phyloP scores from a whole-genome alignment of 1,140 invertebrate genomes.

The Pectinophora gossypiella region DNA sequence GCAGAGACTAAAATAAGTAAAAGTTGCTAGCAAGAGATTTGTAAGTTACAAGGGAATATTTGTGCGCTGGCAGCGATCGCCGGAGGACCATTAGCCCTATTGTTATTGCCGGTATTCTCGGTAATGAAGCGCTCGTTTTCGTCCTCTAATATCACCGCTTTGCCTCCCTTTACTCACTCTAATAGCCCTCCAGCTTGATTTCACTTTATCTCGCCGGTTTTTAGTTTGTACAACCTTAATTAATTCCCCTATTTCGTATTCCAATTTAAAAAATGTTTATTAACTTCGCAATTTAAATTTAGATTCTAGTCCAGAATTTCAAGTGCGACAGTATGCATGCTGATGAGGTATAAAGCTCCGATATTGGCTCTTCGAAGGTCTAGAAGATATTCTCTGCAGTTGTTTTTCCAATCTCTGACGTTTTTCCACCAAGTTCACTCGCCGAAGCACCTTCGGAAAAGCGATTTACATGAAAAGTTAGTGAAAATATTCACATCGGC shows the following conservation, averaged over 20 bases:
- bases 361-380: constrained; percentile 46
- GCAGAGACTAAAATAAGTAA: not conserved
- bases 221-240: constrained; percentile 44
- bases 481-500: constrained; percentile 65
- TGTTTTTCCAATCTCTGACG: constrained; percentile 47
- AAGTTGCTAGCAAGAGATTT: constrained; percentile 33
- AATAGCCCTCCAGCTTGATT: constrained; percentile 47
- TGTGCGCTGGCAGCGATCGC: constrained; percentile 52
- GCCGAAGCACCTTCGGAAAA: constrained; percentile 28
- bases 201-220: constrained; percentile 43
- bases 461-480: constrained; percentile 61
- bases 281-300: constrained; percentile 4
- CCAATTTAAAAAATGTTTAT: constrained; percentile 12
- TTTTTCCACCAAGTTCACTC: constrained; percentile 34
- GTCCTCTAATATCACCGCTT: constrained; percentile 64
- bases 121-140: constrained; percentile 75
- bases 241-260: constrained; percentile 35
- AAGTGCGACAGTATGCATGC: constrained; percentile 41
- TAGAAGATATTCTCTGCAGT: constrained; percentile 40
- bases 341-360: constrained; percentile 40
- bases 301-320: constrained; percentile 30
- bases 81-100: constrained; percentile 68
- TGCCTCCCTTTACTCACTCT: constrained; percentile 41
- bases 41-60: constrained; percentile 37
- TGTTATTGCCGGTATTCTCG: constrained; percentile 72